Conservation (phyloP, 2,888 invertebrate species). For the Euphydryas editha region DNA sequence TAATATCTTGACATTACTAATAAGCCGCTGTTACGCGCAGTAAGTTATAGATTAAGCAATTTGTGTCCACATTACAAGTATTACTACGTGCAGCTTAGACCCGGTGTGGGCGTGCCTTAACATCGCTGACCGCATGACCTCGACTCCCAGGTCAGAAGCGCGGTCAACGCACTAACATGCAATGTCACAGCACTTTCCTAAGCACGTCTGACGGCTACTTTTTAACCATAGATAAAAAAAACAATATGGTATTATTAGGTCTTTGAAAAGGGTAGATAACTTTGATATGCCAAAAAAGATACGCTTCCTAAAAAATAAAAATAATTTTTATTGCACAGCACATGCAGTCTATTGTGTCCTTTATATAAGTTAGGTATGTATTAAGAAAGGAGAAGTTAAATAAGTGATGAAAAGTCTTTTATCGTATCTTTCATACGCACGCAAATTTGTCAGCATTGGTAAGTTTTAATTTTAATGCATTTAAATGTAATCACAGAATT, state of each 20-base stretch:
- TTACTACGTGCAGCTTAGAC: constrained; percentile 36
- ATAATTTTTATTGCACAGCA: too few species aligned
- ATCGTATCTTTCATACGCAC: too few species aligned
- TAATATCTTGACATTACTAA: neutral
- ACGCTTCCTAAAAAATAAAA: neutral
- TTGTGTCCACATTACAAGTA: constrained; percentile 7
- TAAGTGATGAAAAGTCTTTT: too few species aligned
- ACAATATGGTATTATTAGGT: too few species aligned
- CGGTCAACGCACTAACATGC: constrained; percentile 77
- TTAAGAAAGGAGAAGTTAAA: too few species aligned
- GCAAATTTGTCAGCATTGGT: too few species aligned
- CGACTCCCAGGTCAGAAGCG: constrained; percentile 62
- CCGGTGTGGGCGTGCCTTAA: constrained; percentile 57
- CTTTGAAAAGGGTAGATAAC: too few species aligned
- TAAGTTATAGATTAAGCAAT: constrained; percentile 11
- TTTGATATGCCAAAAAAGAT: too few species aligned
- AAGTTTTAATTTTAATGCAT: too few species aligned
- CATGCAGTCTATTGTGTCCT: too few species aligned
- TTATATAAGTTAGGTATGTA: too few species aligned
- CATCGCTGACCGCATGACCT: constrained; percentile 77
- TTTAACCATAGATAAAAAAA: neutral
- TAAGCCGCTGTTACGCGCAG: neutral
- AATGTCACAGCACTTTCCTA: constrained; percentile 47
- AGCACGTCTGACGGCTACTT: neutral
- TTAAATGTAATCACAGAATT: too few species aligned